These are phyloP conservation scores for Xyliphius kryptos DNA, from an alignment of 2,113 vertebrate genomes.

Conservation along the genomic window DNA sequence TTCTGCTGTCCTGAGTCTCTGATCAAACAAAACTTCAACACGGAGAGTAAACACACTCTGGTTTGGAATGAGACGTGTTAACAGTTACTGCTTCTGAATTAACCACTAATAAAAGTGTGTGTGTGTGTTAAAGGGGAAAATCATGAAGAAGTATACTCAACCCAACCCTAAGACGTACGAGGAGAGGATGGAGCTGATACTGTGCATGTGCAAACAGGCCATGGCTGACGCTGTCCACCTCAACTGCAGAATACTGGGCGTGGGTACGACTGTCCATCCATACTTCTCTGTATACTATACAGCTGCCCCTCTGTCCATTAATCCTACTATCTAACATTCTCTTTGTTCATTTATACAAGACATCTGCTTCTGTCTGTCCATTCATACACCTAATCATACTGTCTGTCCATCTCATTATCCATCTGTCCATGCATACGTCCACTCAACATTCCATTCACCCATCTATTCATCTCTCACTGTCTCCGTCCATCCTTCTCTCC, in stretches of 20 bases:
- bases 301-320: too few relatives aligned
- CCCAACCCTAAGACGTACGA: constrained; percentile 89
- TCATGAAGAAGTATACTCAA: constrained; percentile 84
- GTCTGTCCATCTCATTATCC: neutral
- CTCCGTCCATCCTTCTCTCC: too few relatives aligned
- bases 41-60: too few relatives aligned
- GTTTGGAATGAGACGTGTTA: too few relatives aligned
- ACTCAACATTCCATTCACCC: too few relatives aligned
- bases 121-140: constrained; percentile 73
- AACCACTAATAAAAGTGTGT: too few relatives aligned
- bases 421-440: too few relatives aligned
- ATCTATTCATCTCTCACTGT: neutral
- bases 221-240: constrained; percentile 74
- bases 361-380: neutral
- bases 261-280: constrained; percentile 68
- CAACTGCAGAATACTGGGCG: constrained; percentile 93
- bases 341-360: neutral
- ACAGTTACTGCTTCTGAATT: too few relatives aligned
- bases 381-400: neutral
- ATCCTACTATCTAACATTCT: too few relatives aligned
- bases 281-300: neutral
- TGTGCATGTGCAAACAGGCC: constrained; percentile 84
- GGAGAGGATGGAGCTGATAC: constrained; percentile 78
- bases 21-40: too few relatives aligned
- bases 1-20: too few relatives aligned